These are phyloP conservation scores for Drosophila athabasca DNA, from an alignment of 1,140 invertebrate genomes.

Conservation along the genomic window DNA sequence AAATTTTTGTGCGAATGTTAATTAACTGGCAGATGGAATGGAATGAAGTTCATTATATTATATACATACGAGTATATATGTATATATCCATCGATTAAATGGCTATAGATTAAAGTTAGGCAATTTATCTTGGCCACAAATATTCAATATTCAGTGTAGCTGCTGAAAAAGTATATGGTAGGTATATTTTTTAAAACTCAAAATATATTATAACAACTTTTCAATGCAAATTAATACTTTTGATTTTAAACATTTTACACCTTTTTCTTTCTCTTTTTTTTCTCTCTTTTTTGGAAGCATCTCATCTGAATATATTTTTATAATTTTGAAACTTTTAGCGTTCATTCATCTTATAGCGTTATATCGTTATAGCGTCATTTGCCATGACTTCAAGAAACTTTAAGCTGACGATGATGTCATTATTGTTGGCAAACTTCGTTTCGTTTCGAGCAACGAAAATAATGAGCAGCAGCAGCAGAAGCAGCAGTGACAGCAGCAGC, in stretches of 20 bases:
- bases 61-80: conserved; percentile 33
- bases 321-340: background rate
- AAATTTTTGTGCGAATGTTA: conserved; percentile 58
- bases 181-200: too few relatives aligned
- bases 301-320: too few relatives aligned
- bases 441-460: conserved; percentile 33
- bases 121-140: too few relatives aligned
- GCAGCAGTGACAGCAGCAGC: conserved; percentile 2
- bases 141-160: too few relatives aligned
- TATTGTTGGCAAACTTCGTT: conserved; percentile 71
- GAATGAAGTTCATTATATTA: conserved; percentile 16
- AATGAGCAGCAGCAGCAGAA: conserved; percentile 27
- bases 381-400: conserved; percentile 72
- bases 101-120: too few relatives aligned
- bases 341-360: conserved; percentile 51
- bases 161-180: too few relatives aligned
- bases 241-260: conserved; percentile 8
- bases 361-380: conserved; percentile 75
- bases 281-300: too few relatives aligned
- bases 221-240: conserved; percentile 1
- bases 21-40: conserved; percentile 42
- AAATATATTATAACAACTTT: background rate
- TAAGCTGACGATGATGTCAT: conserved; percentile 78
- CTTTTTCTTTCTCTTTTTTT: too few relatives aligned
- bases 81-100: too few relatives aligned